Conservation (phyloP, 2,797 vertebrate species). For the Anniella stebbinsi region DNA sequence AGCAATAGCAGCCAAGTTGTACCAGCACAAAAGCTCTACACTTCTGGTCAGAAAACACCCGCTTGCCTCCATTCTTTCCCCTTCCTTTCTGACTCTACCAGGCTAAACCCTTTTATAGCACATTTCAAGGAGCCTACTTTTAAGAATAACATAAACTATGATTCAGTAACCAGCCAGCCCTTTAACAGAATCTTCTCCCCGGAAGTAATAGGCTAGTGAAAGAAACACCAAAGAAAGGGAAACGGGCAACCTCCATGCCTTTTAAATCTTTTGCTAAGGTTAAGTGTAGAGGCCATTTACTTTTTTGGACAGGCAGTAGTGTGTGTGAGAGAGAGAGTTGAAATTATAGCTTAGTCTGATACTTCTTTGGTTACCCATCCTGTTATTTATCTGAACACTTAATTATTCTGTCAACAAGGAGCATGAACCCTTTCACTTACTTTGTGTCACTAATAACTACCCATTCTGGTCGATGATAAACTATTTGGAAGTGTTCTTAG, state of each 20-base stretch:
- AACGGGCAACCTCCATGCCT: background rate
- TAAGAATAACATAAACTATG: background rate
- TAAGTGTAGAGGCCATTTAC: background rate
- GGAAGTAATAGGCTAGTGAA: background rate
- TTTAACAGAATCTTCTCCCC: background rate
- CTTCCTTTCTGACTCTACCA: background rate
- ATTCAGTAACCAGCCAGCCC: background rate
- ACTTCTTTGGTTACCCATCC: background rate
- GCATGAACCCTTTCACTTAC: background rate
- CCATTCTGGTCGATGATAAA: no score
- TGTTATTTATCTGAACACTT: background rate
- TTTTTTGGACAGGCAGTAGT: background rate
- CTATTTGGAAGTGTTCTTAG: slow-evolving; percentile 51
- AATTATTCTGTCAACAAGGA: background rate
- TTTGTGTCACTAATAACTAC: slow-evolving; percentile 28
- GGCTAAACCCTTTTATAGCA: background rate
- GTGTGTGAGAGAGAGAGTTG: background rate
- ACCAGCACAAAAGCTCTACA: background rate
- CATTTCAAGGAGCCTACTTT: background rate
- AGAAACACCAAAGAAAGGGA: background rate
- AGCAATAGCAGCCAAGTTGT: background rate
- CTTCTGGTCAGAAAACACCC: background rate
- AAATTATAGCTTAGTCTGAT: background rate
- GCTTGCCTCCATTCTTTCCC: background rate
- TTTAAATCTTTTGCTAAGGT: background rate